A percentile compares a stretch with the other conserved stretches of the same genome.
Evolutionary conservation across 2,113 vertebrate genomes (phyloP).

Genomic region (Prinia subflava): DNA sequence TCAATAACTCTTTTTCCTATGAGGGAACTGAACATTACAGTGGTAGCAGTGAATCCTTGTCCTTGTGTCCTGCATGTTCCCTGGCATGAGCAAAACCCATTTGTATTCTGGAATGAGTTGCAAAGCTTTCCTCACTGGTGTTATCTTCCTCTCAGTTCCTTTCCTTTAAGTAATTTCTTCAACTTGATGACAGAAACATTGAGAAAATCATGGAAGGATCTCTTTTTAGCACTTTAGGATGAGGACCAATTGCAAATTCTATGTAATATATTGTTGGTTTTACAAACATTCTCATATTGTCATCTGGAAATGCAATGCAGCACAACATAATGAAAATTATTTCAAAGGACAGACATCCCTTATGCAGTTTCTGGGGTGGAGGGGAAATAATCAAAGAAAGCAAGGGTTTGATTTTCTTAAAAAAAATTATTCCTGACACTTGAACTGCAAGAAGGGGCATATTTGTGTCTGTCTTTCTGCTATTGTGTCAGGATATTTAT

Average conservation of each 20-base stretch:
- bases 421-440: not conserved
- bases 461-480: not conserved
- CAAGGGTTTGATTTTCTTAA: not conserved
- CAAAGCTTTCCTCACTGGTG: not conserved
- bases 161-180: not conserved
- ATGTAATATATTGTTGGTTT: not conserved
- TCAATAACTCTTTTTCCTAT: not conserved
- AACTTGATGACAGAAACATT: not conserved
- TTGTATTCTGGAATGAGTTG: not conserved
- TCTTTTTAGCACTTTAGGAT: not conserved
- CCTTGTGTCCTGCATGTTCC: not conserved
- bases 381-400: not conserved
- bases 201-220: not conserved
- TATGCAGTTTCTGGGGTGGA: not conserved
- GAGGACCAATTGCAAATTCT: not conserved
- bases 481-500: not conserved
- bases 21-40: not conserved
- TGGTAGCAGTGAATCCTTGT: not conserved
- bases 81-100: not conserved
- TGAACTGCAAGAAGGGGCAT: not conserved
- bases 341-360: not conserved
- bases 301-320: not conserved
- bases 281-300: not conserved
- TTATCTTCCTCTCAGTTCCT: not conserved
- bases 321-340: not conserved